Evolutionary conservation across 2,797 vertebrate species (phyloP), one percentile per base, ranked within the genome.

Genomic region (Spinibarbus caldwelli): DNA sequence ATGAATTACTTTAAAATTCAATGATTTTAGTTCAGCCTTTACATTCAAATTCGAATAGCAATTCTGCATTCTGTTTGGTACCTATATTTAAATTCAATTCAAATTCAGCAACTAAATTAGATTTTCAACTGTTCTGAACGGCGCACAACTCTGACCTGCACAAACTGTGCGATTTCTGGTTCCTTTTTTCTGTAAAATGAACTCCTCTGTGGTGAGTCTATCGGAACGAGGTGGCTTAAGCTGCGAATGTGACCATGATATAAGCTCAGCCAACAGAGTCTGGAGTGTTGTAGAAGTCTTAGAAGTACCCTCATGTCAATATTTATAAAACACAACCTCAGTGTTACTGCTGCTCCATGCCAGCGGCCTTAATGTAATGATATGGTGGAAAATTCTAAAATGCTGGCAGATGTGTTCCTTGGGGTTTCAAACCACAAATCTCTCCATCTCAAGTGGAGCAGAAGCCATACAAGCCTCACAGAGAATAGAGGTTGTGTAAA

Each of bases 401-500:
- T 21, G 41, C 31, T 80, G 75, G 75, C 83, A 84, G 77, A 83
- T 80, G 85, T 83, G 29, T 34, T 80, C 52, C 78, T 76, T 47
- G 52, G 78, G 54, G 52, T 83, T 57, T 84, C 14, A 88, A 84
- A 77, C 78, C 57, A 81, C 85, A 73, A 72, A 78, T 49, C 77
- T 78, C 70, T 84, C 70, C 49, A 76, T 84, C 78, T 47, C 43
- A 45, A 36, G 64, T 68, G 67, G 54, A 79, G 75, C 75, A 70
- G 75, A 67, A 78, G 82, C 47, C 59, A 52, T 68, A 31, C 77
- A 59, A 59, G 64, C 75, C 83, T 82, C 41, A 17, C 41, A 19
- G 75, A 71, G 86, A 90, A 89, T 87, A 89, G 15, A 84, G 90
- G 85, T 89, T 90, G 89, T 84, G 90, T 90, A 94, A 93, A 93